Evolutionary conservation across 2,113 vertebrate genomes (phyloP), one percentile per base, ranked within the genome.

Genomic region (Chaetops frenatus): DNA sequence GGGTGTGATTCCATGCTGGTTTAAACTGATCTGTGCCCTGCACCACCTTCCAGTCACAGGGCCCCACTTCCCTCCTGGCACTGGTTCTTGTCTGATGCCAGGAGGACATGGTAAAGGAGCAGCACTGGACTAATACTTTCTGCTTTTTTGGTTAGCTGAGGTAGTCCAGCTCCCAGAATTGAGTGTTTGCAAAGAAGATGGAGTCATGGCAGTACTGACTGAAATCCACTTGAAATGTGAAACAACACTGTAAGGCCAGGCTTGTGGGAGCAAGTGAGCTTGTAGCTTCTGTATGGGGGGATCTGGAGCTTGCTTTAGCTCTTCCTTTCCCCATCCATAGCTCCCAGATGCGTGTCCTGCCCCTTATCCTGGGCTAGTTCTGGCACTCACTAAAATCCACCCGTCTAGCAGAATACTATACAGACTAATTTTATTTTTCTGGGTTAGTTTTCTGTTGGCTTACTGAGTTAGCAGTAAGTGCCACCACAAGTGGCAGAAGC

Each of bases 51-150:
- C 6, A 18, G 40, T 62, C 35, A 36, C 29, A 48, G 22, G 42
- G 18, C 33, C 19, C 9, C 0, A 0, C 40, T 81, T 31, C 51
- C 5, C 47, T 78, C 50, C 47, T 77, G 25, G 33, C 23, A 17
- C 33, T 76, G 48, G 13, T 56, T 53, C 45, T 85, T 62, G 38
- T 65, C 20, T 54, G 35, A 62, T 76, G 35, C 44, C 38, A 42
- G 67, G 48, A 94, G 51, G 21, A 81, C 8, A 7, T 20, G 8
- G 16, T 35, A 27, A 81, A 84, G 60, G 54, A 69, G 14, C 36
- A 74, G 50, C 31, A 40, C 14, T 62, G 47, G 25, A 42, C 24
- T 60, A 23, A 47, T 33, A 10, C 1, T 66, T 47, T 60, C 83
- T 84, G 31, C 6, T 50, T 61, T 78, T 36, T 60, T 27, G 5